Conservation (phyloP, 1,140 invertebrate species). For the Tenebrio molitor region DNA sequence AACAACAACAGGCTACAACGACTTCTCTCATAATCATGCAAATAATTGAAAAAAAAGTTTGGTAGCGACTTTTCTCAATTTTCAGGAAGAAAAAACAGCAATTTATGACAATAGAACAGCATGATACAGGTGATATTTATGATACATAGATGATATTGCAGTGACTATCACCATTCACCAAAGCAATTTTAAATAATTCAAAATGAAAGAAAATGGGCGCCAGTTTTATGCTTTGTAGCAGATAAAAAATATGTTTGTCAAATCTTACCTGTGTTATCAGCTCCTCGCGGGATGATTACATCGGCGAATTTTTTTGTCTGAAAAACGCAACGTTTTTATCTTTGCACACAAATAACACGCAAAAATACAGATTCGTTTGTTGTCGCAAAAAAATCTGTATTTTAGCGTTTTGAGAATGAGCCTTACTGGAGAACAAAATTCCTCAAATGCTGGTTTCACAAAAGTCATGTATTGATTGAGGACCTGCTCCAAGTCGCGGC, state of each 20-base stretch:
- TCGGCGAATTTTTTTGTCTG: constrained; percentile 99
- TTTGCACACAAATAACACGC: too few species aligned
- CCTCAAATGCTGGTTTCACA: constrained; percentile 99
- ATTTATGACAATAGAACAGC: constrained; percentile 13
- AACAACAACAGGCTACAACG: constrained; percentile 9
- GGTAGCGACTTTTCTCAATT: background rate
- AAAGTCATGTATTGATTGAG: constrained; percentile 97
- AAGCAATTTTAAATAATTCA: constrained; percentile 23
- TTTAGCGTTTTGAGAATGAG: too few species aligned
- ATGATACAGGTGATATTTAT: constrained; percentile 32
- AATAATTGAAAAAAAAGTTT: too few species aligned
- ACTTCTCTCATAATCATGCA: constrained; percentile 15
- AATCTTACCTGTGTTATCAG: constrained; percentile 92
- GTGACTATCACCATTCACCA: constrained; percentile 61
- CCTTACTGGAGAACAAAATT: constrained; percentile 97
- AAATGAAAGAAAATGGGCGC: constrained; percentile 42
- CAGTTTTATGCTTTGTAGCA: constrained; percentile 3
- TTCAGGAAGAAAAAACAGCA: constrained; percentile 2
- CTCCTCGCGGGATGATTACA: constrained; percentile 97
- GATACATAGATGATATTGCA: constrained; percentile 55
- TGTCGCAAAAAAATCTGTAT: too few species aligned
- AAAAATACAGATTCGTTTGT: too few species aligned
- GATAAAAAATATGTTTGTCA: background rate
- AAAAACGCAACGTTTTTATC: constrained; percentile 63
- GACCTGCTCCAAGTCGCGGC: constrained; percentile 93